A percentile compares a stretch with the other conserved stretches of the same genome.
phyloP scores from a whole-genome alignment of 2,888 invertebrate species.

The Deroplatys truncata region DNA sequence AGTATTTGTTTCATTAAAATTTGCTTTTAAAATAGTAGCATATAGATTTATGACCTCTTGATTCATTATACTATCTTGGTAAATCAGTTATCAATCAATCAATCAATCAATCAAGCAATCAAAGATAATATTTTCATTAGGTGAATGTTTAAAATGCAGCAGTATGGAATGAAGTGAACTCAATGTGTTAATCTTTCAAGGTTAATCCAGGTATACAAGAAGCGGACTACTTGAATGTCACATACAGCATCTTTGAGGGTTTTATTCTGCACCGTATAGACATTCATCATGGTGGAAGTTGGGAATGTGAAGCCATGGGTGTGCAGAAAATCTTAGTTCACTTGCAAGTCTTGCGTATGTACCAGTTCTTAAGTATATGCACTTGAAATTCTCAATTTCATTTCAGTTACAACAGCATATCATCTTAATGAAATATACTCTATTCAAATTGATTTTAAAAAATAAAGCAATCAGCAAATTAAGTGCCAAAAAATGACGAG shows the following conservation, averaged over 20 bases:
- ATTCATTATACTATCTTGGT: too few species aligned
- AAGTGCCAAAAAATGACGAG: too few species aligned
- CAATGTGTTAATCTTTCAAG: conserved; percentile 7
- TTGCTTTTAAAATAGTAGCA: too few species aligned
- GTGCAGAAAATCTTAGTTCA: not conserved
- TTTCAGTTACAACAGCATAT: not conserved
- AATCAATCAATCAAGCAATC: too few species aligned
- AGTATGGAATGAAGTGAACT: conserved; percentile 8
- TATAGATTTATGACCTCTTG: too few species aligned
- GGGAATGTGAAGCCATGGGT: conserved; percentile 38
- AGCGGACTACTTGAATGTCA: conserved; percentile 23
- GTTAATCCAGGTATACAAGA: conserved; percentile 12
- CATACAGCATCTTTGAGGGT: conserved; percentile 48
- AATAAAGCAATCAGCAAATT: too few species aligned
- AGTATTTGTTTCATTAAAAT: too few species aligned
- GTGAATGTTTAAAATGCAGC: not conserved
- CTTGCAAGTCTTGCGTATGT: conserved; percentile 1
- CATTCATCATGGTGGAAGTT: conserved; percentile 37
- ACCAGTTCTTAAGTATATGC: not conserved
- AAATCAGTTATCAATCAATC: too few species aligned
- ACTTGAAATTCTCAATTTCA: not conserved
- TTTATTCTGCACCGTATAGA: conserved; percentile 42
- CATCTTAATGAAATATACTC: not conserved
- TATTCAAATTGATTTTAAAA: not conserved
- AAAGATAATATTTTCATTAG: too few species aligned